Evolutionary conservation across 2,888 invertebrate species (phyloP).

Genomic region (Leucophenga montana): DNA sequence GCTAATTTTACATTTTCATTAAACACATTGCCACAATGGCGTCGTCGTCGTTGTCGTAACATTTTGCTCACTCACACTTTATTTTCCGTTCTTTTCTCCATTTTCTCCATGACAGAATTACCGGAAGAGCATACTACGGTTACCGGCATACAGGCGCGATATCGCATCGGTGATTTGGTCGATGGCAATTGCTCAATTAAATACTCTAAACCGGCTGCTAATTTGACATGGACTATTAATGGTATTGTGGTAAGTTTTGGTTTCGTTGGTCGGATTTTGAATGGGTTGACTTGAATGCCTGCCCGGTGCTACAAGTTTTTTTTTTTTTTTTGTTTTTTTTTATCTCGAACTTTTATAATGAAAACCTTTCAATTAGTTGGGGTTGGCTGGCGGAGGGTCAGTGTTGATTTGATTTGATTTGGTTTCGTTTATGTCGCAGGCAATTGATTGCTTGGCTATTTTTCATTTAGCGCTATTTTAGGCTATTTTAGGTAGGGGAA

Average conservation of each 20-base stretch:
- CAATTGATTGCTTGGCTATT: slow-evolving; percentile 57
- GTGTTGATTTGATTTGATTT: slow-evolving; percentile 16
- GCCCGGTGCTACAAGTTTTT: no score
- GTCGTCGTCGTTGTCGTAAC: slow-evolving; percentile 16
- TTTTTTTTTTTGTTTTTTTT: no score
- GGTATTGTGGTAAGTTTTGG: slow-evolving; percentile 73
- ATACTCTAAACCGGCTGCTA: slow-evolving; percentile 76
- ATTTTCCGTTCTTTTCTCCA: slow-evolving; percentile 27
- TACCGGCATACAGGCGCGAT: slow-evolving; percentile 75
- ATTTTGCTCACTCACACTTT: not conserved
- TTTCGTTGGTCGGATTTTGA: no score
- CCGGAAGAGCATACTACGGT: slow-evolving; percentile 75
- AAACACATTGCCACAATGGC: slow-evolving; percentile 22
- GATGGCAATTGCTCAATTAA: slow-evolving; percentile 76
- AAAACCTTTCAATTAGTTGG: slow-evolving; percentile 38
- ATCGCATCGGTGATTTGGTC: slow-evolving; percentile 75
- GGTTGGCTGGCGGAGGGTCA: slow-evolving; percentile 14
- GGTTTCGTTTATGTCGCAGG: slow-evolving; percentile 5
- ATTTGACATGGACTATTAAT: slow-evolving; percentile 78
- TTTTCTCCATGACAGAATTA: slow-evolving; percentile 69
- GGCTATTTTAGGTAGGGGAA: no score
- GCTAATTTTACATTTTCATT: slow-evolving; percentile 59
- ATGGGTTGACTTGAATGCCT: slow-evolving; percentile 46
- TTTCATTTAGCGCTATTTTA: slow-evolving; percentile 54
- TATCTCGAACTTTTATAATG: no score